phyloP scores from a whole-genome alignment of 2,113 vertebrate species.

The Larimichthys crocea region DNA sequence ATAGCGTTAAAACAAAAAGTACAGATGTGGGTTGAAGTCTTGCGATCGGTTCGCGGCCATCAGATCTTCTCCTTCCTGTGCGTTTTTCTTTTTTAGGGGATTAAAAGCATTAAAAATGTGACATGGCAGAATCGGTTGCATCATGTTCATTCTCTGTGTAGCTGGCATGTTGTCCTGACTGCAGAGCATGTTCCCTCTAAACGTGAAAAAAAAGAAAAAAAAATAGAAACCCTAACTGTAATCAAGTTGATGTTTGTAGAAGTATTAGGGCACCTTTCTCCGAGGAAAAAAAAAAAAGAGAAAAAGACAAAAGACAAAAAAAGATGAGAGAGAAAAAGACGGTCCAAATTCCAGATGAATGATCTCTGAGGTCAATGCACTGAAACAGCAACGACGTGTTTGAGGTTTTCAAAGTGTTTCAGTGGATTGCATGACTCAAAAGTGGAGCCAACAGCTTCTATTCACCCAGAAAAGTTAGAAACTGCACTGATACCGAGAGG shows the following conservation, averaged over 20 bases:
- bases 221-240: constrained; percentile 53
- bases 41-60: background rate
- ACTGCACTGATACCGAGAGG: background rate
- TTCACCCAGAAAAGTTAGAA: constrained; percentile 9
- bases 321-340: constrained; percentile 4
- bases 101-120: constrained; percentile 33
- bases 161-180: constrained; percentile 77
- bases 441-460: constrained; percentile 36
- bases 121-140: constrained; percentile 56
- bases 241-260: constrained; percentile 59
- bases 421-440: constrained; percentile 60
- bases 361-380: constrained; percentile 10
- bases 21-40: constrained; percentile 16
- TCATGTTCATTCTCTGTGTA: constrained; percentile 68
- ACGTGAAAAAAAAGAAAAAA: background rate
- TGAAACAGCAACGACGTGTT: background rate
- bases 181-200: constrained; percentile 74
- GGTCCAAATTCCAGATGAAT: constrained; percentile 23
- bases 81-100: constrained; percentile 1
- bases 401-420: background rate
- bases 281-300: background rate
- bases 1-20: constrained; percentile 9
- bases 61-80: constrained; percentile 22
- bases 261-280: constrained; percentile 34
- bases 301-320: background rate